These are phyloP conservation scores for Melanaphis sacchari DNA, from an alignment of 1,140 invertebrate species.

Conservation along the genomic window DNA sequence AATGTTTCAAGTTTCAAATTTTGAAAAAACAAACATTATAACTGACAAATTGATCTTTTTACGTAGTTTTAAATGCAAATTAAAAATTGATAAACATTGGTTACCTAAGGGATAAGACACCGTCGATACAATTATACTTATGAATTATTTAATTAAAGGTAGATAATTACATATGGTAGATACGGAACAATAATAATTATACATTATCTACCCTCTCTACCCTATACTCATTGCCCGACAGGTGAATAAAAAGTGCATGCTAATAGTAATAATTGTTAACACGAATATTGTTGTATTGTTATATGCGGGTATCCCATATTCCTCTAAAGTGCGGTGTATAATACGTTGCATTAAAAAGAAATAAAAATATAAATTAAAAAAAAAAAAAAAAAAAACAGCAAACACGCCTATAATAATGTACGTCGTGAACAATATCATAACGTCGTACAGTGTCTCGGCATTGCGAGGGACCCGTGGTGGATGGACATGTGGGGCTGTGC, in stretches of 20 bases:
- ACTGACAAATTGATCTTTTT: not conserved
- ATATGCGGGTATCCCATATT: not conserved
- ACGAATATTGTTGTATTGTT: not conserved
- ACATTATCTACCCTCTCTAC: not conserved
- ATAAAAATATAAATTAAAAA: not conserved
- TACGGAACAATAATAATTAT: not conserved
- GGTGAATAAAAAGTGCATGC: not conserved
- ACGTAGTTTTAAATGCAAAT: not conserved
- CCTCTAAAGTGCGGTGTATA: not conserved
- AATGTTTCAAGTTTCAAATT: not conserved
- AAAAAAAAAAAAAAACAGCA: not conserved
- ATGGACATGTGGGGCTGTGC: not conserved
- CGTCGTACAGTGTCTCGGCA: not conserved
- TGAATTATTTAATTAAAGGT: not conserved
- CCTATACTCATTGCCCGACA: not conserved
- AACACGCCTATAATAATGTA: not conserved
- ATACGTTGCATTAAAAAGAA: not conserved
- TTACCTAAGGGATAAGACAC: not conserved
- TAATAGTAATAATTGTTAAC: not conserved
- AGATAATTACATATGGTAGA: not conserved
- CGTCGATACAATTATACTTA: not conserved
- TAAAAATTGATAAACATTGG: not conserved
- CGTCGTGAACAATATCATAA: not conserved
- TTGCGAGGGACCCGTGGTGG: not conserved
- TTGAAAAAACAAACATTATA: not conserved